Evolutionary conservation across 2,113 vertebrate genomes (phyloP).

Genomic region (Sminthopsis crassicaudata): DNA sequence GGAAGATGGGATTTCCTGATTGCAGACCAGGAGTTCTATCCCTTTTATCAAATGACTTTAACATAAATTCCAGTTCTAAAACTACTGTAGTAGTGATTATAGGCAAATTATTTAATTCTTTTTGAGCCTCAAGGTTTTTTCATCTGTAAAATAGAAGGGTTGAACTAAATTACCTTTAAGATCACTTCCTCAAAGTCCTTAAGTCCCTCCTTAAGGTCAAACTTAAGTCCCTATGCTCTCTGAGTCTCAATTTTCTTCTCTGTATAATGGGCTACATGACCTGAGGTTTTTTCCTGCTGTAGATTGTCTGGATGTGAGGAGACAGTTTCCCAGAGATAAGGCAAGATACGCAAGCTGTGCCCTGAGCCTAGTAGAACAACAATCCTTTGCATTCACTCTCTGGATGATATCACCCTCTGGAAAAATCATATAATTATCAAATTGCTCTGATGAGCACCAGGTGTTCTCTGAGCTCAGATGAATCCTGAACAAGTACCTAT

Average conservation of each 20-base stretch:
- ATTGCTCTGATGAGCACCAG: too few relatives aligned
- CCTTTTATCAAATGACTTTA: not conserved
- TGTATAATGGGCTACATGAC: not conserved
- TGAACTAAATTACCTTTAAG: not conserved
- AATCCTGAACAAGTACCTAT: too few relatives aligned
- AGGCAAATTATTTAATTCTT: not conserved
- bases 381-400: too few relatives aligned
- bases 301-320: not conserved
- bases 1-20: not conserved
- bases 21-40: not conserved
- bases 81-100: not conserved
- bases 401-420: too few relatives aligned
- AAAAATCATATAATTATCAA: too few relatives aligned
- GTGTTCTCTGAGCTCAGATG: too few relatives aligned
- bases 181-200: not conserved
- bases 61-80: not conserved
- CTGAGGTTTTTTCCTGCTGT: not conserved
- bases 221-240: not conserved
- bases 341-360: too few relatives aligned
- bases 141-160: not conserved
- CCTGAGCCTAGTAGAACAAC: too few relatives aligned
- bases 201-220: not conserved
- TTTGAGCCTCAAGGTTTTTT: not conserved
- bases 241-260: not conserved
- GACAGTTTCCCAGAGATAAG: too few relatives aligned